phyloP scores from a whole-genome alignment of 2,113 vertebrate species.

The Podiceps cristatus region DNA sequence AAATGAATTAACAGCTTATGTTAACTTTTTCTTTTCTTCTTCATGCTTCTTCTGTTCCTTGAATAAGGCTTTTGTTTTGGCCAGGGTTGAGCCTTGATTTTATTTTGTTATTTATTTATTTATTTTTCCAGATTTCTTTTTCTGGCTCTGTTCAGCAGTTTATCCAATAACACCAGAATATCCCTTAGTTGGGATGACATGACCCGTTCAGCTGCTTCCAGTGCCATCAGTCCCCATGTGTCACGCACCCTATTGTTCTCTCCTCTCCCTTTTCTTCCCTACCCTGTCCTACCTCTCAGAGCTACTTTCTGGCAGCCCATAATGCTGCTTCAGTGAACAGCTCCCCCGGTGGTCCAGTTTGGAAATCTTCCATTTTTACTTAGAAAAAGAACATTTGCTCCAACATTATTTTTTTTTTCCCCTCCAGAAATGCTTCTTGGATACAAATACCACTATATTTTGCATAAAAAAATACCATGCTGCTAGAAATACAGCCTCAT shows the following conservation, averaged over 20 bases:
- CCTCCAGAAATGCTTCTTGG: not conserved
- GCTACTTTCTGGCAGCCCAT: not conserved
- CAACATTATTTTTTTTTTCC: not conserved
- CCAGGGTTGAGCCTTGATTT: not conserved
- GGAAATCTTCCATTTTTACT: slow-evolving; percentile 38
- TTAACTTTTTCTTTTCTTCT: not conserved
- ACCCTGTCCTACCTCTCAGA: not conserved
- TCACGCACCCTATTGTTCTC: not conserved
- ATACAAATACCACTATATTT: slow-evolving; percentile 1
- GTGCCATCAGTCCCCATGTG: not conserved
- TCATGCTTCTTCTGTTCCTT: not conserved
- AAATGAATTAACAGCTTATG: slow-evolving; percentile 14
- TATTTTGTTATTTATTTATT: not conserved
- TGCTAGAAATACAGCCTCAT: not conserved
- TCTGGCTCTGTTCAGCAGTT: not conserved
- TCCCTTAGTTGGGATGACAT: not conserved
- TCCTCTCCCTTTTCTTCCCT: not conserved
- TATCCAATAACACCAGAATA: not conserved
- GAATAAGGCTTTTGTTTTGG: not conserved
- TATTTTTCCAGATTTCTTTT: not conserved
- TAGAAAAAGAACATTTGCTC: not conserved
- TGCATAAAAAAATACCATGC: slow-evolving; percentile 11
- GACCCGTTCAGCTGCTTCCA: not conserved
- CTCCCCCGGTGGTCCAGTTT: slow-evolving; percentile 41
- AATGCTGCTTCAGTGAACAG: slow-evolving; percentile 10